Percentiles rank a stretch among this genome's conserved stretches.
These are phyloP conservation scores for Platyrinchus mystaceus DNA, from an alignment of 2,797 vertebrate species.

Conservation along the genomic window DNA sequence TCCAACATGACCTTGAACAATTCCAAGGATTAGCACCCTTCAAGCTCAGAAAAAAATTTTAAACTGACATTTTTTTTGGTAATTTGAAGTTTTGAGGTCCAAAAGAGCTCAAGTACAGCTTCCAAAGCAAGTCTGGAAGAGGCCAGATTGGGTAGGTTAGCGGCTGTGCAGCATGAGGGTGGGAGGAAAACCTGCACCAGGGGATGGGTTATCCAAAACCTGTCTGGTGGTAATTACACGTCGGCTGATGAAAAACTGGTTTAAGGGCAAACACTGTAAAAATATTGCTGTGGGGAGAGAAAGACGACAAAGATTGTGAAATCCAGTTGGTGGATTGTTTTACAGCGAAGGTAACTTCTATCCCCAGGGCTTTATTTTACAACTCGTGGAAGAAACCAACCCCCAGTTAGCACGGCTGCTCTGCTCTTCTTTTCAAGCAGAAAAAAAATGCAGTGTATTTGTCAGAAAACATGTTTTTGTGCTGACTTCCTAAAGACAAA, in stretches of 20 bases:
- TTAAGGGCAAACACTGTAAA: slow-evolving; percentile 21
- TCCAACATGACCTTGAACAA: background rate
- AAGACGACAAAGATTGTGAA: slow-evolving; percentile 8
- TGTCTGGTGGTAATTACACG: background rate
- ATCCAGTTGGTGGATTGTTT: background rate
- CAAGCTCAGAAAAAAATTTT: background rate
- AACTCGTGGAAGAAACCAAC: background rate
- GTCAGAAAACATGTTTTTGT: background rate
- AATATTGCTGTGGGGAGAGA: slow-evolving; percentile 12
- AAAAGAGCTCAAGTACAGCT: background rate
- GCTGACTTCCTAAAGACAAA: background rate
- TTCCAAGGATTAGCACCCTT: background rate
- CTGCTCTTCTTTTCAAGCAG: background rate
- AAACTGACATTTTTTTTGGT: accelerated
- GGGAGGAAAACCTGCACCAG: background rate
- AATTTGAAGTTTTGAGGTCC: background rate
- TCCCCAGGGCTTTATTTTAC: slow-evolving; percentile 21
- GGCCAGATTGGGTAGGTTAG: background rate
- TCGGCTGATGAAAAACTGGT: slow-evolving; percentile 3
- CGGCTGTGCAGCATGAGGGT: accelerated
- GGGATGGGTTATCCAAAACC: background rate
- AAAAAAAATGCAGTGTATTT: background rate
- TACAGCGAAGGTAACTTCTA: slow-evolving; percentile 10
- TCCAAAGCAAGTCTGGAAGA: background rate
- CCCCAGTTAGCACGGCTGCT: background rate